Percentiles rank a stretch among this genome's conserved stretches.
phyloP scores from a whole-genome alignment of 2,113 vertebrate species.

The Phaethon lepturus region DNA sequence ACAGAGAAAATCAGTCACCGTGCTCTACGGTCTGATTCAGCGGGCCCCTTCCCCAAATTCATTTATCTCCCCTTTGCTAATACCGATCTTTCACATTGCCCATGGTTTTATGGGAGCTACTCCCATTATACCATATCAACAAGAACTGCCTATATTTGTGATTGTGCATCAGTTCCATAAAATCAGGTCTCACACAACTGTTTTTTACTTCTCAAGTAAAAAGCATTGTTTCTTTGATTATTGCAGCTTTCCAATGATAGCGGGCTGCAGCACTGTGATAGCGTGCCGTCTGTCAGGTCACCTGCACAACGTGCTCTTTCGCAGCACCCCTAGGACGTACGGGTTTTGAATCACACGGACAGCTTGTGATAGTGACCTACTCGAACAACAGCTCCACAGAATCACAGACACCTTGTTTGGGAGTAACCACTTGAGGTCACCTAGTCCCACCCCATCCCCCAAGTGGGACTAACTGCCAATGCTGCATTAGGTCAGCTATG shows the following conservation, averaged over 20 bases:
- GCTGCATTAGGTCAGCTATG: fast-evolving
- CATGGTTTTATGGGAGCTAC: not conserved
- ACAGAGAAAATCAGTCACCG: fast-evolving
- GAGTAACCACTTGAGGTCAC: not conserved
- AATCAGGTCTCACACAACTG: not conserved
- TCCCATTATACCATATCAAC: not conserved
- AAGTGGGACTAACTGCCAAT: fast-evolving
- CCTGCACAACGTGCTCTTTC: fast-evolving
- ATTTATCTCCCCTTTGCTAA: not conserved
- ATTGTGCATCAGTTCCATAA: not conserved
- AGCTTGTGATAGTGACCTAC: not conserved
- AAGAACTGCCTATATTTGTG: not conserved
- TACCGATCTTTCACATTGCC: fast-evolving
- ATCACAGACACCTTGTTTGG: no score
- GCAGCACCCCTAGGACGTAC: fast-evolving
- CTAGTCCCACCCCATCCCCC: not conserved
- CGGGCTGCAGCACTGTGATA: not conserved
- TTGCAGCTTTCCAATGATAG: fast-evolving
- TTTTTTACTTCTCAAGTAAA: not conserved
- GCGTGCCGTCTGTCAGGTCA: fast-evolving
- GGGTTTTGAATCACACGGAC: not conserved
- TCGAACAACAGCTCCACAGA: not conserved
- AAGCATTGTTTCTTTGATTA: not conserved
- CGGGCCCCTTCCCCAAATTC: not conserved
- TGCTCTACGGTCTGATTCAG: not conserved